Percentiles rank a stretch among this genome's conserved stretches.
Conservation (phyloP, 2,888 invertebrate genomes). For the Coenonympha glycerion region DNA sequence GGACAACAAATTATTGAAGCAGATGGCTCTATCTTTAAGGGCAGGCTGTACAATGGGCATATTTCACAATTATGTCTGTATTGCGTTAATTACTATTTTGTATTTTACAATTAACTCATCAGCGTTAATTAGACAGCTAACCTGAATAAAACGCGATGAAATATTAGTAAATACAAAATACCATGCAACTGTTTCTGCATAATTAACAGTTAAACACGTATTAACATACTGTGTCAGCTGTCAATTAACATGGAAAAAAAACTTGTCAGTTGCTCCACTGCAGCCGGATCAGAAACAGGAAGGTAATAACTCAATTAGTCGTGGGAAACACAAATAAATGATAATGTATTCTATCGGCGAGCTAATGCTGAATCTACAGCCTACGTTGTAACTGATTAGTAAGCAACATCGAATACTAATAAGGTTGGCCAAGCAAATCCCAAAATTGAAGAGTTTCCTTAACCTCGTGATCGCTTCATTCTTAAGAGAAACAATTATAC, state of each 20-base stretch:
- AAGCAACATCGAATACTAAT: neutral
- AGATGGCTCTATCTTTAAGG: too few species aligned
- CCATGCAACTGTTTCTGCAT: neutral
- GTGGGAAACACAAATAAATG: constrained; percentile 31
- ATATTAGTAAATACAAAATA: neutral
- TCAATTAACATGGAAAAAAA: constrained; percentile 13
- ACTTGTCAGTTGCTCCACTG: neutral
- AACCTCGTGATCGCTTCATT: too few species aligned
- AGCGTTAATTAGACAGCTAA: neutral
- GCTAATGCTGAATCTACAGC: constrained; percentile 21
- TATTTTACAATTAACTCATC: neutral
- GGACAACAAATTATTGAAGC: too few species aligned
- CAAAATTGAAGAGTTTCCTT: too few species aligned
- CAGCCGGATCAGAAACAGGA: constrained; percentile 16
- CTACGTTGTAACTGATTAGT: constrained; percentile 16
- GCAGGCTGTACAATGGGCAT: too few species aligned
- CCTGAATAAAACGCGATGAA: neutral
- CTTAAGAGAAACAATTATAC: too few species aligned
- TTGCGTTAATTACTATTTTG: too few species aligned
- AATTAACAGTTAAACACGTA: constrained; percentile 1
- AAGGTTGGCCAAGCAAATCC: too few species aligned
- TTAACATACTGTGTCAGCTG: constrained; percentile 18
- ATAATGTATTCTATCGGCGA: constrained; percentile 26
- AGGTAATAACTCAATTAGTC: constrained; percentile 26
- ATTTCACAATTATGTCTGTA: too few species aligned